A percentile compares a stretch with the other conserved stretches of the same genome.
Conservation (phyloP, 2,113 vertebrate species). For the Sylvilagus bachmani region DNA sequence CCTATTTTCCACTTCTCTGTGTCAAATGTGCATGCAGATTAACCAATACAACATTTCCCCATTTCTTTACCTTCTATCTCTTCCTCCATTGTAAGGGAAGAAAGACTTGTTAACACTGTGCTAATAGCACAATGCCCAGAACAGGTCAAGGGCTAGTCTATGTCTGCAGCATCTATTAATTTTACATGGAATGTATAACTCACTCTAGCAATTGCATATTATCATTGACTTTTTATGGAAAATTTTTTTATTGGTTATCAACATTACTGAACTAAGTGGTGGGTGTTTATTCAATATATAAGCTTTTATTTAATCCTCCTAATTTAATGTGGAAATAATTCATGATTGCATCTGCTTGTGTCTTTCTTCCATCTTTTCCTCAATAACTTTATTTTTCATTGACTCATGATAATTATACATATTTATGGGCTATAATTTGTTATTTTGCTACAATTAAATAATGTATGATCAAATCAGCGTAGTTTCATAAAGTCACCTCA, state of each 20-base stretch:
- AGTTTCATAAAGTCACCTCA: too few relatives aligned
- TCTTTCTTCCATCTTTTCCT: neutral
- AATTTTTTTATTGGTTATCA: neutral
- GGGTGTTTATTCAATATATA: neutral
- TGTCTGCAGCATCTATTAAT: neutral
- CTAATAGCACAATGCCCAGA: neutral
- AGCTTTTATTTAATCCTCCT: neutral
- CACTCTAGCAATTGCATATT: neutral
- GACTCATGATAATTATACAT: too few relatives aligned
- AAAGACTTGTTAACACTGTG: neutral
- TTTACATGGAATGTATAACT: neutral
- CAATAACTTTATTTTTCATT: neutral
- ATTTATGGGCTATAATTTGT: too few relatives aligned
- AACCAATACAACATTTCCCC: neutral
- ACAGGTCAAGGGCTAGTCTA: neutral
- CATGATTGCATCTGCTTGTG: neutral
- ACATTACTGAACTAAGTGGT: neutral
- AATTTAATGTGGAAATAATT: neutral
- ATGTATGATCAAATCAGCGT: too few relatives aligned
- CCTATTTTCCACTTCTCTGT: neutral
- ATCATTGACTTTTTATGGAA: too few relatives aligned
- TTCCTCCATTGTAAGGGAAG: neutral
- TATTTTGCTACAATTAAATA: too few relatives aligned
- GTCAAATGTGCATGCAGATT: neutral
- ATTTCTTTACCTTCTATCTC: neutral